Percentiles rank a stretch among this genome's conserved stretches.
Evolutionary conservation across 2,113 vertebrate species (phyloP).

Genomic region (Agapornis roseicollis): DNA sequence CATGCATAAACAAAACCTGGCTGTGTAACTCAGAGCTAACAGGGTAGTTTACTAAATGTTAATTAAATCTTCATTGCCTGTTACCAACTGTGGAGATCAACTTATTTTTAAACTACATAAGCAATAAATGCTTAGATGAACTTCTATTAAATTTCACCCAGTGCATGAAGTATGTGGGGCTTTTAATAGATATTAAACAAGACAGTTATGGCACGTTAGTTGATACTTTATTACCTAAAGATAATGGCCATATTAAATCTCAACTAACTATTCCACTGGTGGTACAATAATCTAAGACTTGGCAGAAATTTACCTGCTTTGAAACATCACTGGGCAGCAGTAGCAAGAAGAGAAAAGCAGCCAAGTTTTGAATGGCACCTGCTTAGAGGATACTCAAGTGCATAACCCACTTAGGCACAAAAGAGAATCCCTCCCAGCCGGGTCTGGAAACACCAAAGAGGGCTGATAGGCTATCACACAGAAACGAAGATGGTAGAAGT

Average conservation of each 20-base stretch:
- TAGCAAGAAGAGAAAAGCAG: neutral
- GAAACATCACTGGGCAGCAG: neutral
- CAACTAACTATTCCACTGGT: conserved; percentile 67
- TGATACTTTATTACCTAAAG: conserved; percentile 72
- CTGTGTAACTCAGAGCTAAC: conserved; percentile 66
- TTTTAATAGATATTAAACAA: conserved; percentile 75
- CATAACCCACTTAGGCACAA: neutral
- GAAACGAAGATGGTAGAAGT: neutral
- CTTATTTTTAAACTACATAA: conserved; percentile 80
- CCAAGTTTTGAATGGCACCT: neutral
- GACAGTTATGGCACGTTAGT: conserved; percentile 71
- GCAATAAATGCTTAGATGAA: conserved; percentile 77
- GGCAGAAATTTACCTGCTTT: neutral
- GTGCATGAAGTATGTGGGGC: conserved; percentile 66
- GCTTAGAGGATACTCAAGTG: neutral
- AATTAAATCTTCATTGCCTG: conserved; percentile 77
- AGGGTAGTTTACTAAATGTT: conserved; percentile 72
- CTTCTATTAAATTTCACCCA: conserved; percentile 78
- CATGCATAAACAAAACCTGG: conserved; percentile 58
- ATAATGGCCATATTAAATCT: conserved; percentile 73
- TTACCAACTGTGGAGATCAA: conserved; percentile 75
- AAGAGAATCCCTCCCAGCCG: neutral
- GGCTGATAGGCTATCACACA: neutral
- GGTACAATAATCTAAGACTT: conserved; percentile 9
- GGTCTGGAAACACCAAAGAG: neutral